A percentile compares a stretch with the other conserved stretches of the same genome.
These are phyloP conservation scores for Lutraria rhynchaena DNA, from an alignment of 1,140 invertebrate species.

Conservation along the genomic window DNA sequence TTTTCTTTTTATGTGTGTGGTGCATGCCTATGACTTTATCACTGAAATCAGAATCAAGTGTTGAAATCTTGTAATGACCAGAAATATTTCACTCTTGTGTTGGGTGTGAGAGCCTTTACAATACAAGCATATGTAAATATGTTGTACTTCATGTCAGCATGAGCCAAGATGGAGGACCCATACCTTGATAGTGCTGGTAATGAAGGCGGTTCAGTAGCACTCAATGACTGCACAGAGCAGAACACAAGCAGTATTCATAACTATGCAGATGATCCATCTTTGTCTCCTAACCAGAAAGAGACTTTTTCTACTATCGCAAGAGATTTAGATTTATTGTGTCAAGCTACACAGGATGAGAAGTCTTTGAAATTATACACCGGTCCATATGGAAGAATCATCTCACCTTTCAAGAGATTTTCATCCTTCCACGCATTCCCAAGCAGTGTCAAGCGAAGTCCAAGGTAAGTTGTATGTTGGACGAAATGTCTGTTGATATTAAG, in stretches of 20 bases:
- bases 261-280: background rate
- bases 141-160: no score
- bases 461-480: constrained; percentile 4
- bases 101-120: no score
- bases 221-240: background rate
- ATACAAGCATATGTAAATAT: no score
- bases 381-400: constrained; percentile 36
- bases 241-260: background rate
- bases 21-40: no score
- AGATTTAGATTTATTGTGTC: background rate
- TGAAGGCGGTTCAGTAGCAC: background rate
- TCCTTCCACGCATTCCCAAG: constrained; percentile 30
- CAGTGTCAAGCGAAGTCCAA: constrained; percentile 35
- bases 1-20: no score
- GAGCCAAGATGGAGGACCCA: no score
- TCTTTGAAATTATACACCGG: constrained; percentile 23
- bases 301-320: background rate
- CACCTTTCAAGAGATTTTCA: constrained; percentile 44
- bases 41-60: no score
- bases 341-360: background rate
- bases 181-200: background rate
- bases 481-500: background rate
- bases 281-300: background rate
- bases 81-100: no score
- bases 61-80: no score